phyloP scores from a whole-genome alignment of 2,888 invertebrate species.

The Andrena chrysosceles region DNA sequence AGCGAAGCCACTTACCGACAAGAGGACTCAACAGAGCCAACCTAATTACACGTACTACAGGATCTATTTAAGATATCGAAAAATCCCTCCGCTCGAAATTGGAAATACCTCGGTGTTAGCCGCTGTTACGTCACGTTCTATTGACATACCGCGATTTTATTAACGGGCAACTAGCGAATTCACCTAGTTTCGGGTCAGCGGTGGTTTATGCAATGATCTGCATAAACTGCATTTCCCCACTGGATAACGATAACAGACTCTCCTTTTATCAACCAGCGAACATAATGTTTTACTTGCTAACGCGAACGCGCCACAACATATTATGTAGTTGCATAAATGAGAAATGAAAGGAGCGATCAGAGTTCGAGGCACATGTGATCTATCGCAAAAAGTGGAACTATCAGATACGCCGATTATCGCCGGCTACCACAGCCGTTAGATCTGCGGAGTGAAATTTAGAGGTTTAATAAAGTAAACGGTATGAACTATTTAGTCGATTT shows the following conservation, averaged over 20 bases:
- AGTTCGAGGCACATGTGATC: too few species aligned
- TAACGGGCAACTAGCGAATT: background rate
- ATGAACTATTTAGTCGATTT: too few species aligned
- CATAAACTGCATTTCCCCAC: background rate
- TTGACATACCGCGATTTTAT: background rate
- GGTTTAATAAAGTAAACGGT: too few species aligned
- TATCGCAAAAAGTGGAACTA: too few species aligned
- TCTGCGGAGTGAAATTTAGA: too few species aligned
- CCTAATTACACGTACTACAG: background rate
- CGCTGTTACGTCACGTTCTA: conserved; percentile 1
- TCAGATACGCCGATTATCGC: too few species aligned
- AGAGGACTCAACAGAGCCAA: background rate
- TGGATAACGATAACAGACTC: background rate
- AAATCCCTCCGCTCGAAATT: background rate
- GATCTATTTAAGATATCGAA: background rate
- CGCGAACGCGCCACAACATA: background rate
- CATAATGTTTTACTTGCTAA: conserved; percentile 23
- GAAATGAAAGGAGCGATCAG: conserved; percentile 14
- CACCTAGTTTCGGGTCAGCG: background rate
- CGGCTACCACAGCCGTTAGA: too few species aligned
- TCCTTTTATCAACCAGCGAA: background rate
- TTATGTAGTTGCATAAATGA: conserved; percentile 6
- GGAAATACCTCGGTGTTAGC: background rate
- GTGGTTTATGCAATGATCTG: conserved; percentile 17
- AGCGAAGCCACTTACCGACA: background rate